Evolutionary conservation across 37 sponge, comb jelly and placozoan genomes (phyloP).

Genomic region (Lycopodina hypogea): DNA sequence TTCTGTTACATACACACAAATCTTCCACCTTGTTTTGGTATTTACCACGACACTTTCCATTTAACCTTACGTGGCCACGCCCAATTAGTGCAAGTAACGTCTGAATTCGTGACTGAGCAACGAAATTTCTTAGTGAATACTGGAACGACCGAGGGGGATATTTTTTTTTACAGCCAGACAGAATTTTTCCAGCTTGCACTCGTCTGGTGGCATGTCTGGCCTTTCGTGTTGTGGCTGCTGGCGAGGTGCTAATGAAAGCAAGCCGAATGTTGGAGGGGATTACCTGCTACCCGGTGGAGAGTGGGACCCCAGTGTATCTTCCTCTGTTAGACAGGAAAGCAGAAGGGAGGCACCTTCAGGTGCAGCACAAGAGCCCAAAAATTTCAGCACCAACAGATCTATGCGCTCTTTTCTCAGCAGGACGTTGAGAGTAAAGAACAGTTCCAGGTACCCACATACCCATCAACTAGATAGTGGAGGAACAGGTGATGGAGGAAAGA

Average conservation of each 20-base stretch:
- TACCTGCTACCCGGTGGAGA: conserved; percentile 43
- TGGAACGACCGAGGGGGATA: too few relatives aligned
- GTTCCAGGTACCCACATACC: background rate
- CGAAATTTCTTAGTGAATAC: too few relatives aligned
- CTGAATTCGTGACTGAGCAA: too few relatives aligned
- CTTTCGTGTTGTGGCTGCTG: background rate
- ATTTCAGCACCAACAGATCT: background rate
- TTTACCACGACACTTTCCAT: too few relatives aligned
- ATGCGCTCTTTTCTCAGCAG: background rate
- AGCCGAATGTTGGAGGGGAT: conserved; percentile 2
- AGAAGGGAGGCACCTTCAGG: background rate
- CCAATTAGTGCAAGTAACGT: too few relatives aligned
- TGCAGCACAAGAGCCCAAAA: background rate
- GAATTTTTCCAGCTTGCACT: too few relatives aligned
- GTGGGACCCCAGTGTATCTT: conserved; percentile 33
- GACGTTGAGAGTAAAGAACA: background rate
- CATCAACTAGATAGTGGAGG: background rate
- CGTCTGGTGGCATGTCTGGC: too few relatives aligned
- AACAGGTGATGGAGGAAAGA: background rate
- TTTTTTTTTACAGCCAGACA: too few relatives aligned
- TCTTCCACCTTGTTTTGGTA: too few relatives aligned
- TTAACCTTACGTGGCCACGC: too few relatives aligned
- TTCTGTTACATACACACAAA: too few relatives aligned
- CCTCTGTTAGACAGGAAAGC: background rate
- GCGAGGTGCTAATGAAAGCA: background rate